Evolutionary conservation across 2,113 vertebrate species (phyloP).

Genomic region (Cyanistes caeruleus): DNA sequence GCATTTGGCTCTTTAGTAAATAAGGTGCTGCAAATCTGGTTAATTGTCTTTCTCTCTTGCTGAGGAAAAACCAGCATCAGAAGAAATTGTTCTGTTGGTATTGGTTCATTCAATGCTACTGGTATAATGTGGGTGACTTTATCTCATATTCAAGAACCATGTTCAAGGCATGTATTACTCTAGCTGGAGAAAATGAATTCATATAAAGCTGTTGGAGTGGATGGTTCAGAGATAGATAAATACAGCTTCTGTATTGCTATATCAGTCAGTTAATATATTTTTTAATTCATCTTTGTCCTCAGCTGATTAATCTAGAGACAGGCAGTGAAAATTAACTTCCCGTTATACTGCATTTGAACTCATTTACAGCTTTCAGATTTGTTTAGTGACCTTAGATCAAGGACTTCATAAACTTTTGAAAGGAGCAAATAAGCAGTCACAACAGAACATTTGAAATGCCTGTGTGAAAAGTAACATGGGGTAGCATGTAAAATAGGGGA

Average conservation of each 20-base stretch:
- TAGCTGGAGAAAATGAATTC: conserved; percentile 40
- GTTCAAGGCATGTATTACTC: conserved; percentile 28
- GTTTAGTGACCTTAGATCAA: conserved; percentile 51
- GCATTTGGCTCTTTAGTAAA: conserved; percentile 6
- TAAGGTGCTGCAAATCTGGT: background rate
- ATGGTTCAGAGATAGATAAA: conserved; percentile 50
- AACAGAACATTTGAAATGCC: background rate
- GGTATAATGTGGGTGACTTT: background rate
- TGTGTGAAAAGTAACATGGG: background rate
- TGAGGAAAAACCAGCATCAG: background rate
- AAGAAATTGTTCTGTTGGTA: background rate
- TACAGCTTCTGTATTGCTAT: conserved; percentile 39
- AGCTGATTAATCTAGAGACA: conserved; percentile 57
- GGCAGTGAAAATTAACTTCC: conserved; percentile 68
- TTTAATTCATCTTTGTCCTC: conserved; percentile 69
- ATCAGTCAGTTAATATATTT: conserved; percentile 18
- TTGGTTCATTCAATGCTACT: background rate
- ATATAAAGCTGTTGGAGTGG: conserved; percentile 17
- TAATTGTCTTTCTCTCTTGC: background rate
- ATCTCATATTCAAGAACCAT: conserved; percentile 12
- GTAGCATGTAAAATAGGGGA: background rate
- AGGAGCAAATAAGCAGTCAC: conserved; percentile 13
- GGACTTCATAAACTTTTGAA: conserved; percentile 47
- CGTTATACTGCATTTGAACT: conserved; percentile 29
- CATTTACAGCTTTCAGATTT: conserved; percentile 22